Conservation (phyloP, 2,888 invertebrate species). For the Schizaphis graminum region DNA sequence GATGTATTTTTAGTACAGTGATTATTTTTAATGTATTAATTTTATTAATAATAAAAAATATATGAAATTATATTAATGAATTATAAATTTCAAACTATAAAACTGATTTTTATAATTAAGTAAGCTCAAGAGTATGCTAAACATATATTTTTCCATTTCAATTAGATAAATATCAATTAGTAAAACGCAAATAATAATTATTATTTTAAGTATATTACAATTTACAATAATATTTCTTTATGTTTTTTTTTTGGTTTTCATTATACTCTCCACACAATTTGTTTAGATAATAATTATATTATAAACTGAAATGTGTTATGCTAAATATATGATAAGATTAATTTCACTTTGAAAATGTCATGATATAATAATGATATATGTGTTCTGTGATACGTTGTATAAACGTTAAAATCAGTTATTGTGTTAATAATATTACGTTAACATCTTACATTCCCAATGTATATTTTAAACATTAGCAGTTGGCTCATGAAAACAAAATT, state of each 20-base stretch:
- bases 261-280: not conserved
- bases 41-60: not conserved
- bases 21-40: constrained; percentile 24
- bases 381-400: constrained; percentile 51
- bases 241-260: not conserved
- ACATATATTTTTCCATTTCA: constrained; percentile 30
- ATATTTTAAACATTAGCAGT: not conserved
- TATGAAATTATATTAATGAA: not conserved
- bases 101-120: constrained; percentile 31
- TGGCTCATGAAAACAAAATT: not conserved
- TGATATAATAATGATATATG: not conserved
- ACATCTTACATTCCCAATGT: constrained; percentile 48
- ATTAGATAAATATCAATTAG: constrained; percentile 29
- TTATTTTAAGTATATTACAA: not conserved
- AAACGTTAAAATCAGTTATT: constrained; percentile 28
- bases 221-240: not conserved
- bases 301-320: not conserved
- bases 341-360: constrained; percentile 7
- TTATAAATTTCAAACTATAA: constrained; percentile 11
- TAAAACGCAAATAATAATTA: constrained; percentile 2
- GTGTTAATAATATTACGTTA: not conserved
- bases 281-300: not conserved
- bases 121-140: constrained; percentile 47
- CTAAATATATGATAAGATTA: not conserved
- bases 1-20: constrained; percentile 8